Conservation (phyloP, 2,888 invertebrate genomes). For the Acleris cristana region DNA sequence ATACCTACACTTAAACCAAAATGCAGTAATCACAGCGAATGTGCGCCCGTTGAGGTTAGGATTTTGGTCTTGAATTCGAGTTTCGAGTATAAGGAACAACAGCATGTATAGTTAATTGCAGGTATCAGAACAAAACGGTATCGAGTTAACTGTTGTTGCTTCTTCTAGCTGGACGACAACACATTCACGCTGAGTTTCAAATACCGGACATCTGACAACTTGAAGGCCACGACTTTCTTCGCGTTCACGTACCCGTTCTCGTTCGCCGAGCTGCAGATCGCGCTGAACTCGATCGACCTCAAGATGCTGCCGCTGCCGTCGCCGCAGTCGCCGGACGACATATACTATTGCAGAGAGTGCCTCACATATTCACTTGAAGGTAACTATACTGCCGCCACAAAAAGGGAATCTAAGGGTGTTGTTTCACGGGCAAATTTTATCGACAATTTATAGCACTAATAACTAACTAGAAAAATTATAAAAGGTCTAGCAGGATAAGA, state of each 20-base stretch:
- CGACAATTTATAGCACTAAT: too few species aligned
- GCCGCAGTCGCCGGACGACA: conserved; percentile 83
- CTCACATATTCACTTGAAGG: conserved; percentile 91
- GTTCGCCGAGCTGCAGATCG: conserved; percentile 91
- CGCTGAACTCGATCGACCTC: conserved; percentile 87
- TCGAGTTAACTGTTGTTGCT: neutral
- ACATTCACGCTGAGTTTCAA: conserved; percentile 90
- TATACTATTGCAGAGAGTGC: conserved; percentile 93
- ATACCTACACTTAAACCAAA: too few species aligned
- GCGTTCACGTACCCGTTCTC: conserved; percentile 97
- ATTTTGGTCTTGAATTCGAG: too few species aligned
- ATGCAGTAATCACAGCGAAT: too few species aligned
- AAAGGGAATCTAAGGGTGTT: too few species aligned
- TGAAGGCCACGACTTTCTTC: conserved; percentile 90
- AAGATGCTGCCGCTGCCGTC: conserved; percentile 78
- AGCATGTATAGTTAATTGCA: too few species aligned
- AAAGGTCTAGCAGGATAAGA: too few species aligned
- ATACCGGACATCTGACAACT: conserved; percentile 88
- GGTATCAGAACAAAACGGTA: too few species aligned
- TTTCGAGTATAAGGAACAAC: too few species aligned
- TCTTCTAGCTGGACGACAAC: conserved; percentile 87
- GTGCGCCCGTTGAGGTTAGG: too few species aligned
- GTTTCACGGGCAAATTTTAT: too few species aligned
- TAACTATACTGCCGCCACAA: conserved; percentile 40
- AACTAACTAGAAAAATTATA: too few species aligned